Evolutionary conservation across 2,113 vertebrate species (phyloP).

Genomic region (Tamias sibiricus): DNA sequence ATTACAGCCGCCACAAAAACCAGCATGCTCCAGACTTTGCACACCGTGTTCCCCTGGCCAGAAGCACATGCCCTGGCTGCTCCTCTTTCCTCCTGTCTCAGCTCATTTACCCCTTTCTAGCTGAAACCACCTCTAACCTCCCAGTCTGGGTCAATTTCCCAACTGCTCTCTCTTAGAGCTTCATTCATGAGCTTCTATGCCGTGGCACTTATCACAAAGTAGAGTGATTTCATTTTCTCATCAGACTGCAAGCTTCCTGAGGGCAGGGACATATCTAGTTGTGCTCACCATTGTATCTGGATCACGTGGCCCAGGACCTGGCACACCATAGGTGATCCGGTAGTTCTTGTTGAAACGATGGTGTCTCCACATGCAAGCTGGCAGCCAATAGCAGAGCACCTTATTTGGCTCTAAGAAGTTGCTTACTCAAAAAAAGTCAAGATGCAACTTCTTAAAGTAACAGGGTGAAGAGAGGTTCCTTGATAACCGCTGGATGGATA

Average conservation of each 20-base stretch:
- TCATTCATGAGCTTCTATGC: background rate
- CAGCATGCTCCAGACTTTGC: background rate
- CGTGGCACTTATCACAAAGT: background rate
- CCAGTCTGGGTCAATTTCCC: background rate
- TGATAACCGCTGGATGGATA: background rate
- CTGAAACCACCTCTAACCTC: background rate
- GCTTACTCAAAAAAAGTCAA: background rate
- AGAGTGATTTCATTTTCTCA: background rate
- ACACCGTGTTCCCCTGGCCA: background rate
- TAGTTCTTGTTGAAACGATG: background rate
- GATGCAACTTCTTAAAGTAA: background rate
- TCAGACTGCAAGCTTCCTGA: background rate
- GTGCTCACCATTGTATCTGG: background rate
- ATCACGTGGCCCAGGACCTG: background rate
- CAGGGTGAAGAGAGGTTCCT: background rate
- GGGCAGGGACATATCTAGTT: background rate
- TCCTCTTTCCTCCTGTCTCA: background rate
- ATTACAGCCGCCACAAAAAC: background rate
- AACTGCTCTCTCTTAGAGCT: background rate
- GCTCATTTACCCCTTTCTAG: background rate
- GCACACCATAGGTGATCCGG: background rate
- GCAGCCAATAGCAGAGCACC: background rate
- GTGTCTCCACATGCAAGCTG: background rate
- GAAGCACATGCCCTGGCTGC: background rate
- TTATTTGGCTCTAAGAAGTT: background rate